These are phyloP conservation scores for Frankliniella intonsa DNA, from an alignment of 2,888 invertebrate genomes.

Conservation along the genomic window DNA sequence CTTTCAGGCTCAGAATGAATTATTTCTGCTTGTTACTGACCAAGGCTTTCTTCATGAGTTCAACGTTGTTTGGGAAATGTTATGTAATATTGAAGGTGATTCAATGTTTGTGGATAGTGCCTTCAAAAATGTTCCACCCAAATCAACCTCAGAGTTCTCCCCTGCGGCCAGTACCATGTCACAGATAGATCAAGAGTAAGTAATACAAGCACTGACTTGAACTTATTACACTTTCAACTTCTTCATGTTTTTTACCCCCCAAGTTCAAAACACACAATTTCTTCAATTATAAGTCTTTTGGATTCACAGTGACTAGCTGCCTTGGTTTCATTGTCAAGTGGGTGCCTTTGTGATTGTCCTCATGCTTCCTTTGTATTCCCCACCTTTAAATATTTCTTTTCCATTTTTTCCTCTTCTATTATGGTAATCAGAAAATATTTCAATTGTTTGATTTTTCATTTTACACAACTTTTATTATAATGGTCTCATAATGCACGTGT, in stretches of 20 bases:
- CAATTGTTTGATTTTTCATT: no score
- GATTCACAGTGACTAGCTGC: background rate
- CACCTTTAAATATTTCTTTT: background rate
- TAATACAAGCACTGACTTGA: constrained; percentile 25
- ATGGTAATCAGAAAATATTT: no score
- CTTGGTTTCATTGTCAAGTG: background rate
- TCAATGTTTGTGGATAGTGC: constrained; percentile 51
- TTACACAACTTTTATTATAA: no score
- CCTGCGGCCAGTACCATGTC: constrained; percentile 40
- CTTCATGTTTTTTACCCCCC: no score
- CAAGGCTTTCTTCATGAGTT: constrained; percentile 52
- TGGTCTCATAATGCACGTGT: background rate
- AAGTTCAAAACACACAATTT: background rate
- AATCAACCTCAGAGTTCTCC: constrained; percentile 34
- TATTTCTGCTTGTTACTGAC: constrained; percentile 54
- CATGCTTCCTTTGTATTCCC: background rate
- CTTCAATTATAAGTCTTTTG: background rate
- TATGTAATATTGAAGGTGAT: constrained; percentile 53
- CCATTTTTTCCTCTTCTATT: background rate
- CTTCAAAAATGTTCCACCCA: constrained; percentile 45
- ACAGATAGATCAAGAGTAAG: constrained; percentile 51
- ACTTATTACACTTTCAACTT: no score
- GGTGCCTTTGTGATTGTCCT: background rate
- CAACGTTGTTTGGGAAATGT: constrained; percentile 54
- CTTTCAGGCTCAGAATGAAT: constrained; percentile 44